Conservation (phyloP, 2,113 vertebrate genomes). For the Ondatra zibethicus region DNA sequence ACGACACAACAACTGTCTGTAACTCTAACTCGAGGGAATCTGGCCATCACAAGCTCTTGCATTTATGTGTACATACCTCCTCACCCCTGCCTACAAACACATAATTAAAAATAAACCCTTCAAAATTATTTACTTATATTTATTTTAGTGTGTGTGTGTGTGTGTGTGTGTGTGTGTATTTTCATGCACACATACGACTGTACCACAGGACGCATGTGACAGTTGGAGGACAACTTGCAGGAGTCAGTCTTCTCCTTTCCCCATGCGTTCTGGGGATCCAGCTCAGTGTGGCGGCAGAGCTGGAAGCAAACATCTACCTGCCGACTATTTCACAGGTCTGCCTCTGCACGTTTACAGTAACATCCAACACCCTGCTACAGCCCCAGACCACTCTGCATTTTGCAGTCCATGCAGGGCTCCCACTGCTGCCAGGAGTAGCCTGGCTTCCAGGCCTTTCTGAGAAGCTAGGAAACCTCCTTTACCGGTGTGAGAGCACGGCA, state of each 20-base stretch:
- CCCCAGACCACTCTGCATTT: background rate
- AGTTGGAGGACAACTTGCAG: background rate
- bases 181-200: no score
- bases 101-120: background rate
- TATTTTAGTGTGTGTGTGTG: background rate
- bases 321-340: no score
- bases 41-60: no score
- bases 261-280: no score
- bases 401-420: background rate
- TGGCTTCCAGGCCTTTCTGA: slow-evolving; percentile 14
- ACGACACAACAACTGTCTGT: background rate
- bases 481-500: background rate
- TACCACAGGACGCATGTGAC: no score
- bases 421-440: background rate
- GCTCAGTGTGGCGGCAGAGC: no score
- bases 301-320: background rate
- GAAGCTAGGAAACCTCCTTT: slow-evolving; percentile 28
- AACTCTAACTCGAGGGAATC: background rate
- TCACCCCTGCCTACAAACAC: no score
- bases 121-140: background rate
- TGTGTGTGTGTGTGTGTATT: no score
- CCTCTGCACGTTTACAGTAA: background rate
- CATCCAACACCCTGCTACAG: background rate
- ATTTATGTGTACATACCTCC: background rate
- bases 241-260: no score